phyloP scores from a whole-genome alignment of 2,888 invertebrate species.

The Ennomos quercinarius region DNA sequence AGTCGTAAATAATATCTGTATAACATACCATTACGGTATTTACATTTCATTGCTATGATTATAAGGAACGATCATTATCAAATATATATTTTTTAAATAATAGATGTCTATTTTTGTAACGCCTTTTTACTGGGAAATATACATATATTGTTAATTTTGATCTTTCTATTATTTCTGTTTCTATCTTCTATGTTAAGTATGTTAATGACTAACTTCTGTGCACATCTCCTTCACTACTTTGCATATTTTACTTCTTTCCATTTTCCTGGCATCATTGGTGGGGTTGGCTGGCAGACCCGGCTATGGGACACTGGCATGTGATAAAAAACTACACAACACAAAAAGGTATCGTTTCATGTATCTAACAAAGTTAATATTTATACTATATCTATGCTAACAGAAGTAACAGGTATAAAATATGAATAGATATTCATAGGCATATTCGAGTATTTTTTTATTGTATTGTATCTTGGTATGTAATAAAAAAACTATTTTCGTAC shows the following conservation, averaged over 20 bases:
- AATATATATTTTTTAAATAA: constrained; percentile 44
- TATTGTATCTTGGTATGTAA: too few species aligned
- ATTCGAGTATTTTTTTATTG: too few species aligned
- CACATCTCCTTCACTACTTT: not conserved
- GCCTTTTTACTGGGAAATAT: constrained; percentile 50
- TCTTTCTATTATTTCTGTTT: constrained; percentile 36
- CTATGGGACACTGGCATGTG: constrained; percentile 2
- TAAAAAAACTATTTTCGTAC: too few species aligned
- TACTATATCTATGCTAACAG: too few species aligned
- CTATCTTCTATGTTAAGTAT: not conserved
- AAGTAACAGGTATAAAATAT: too few species aligned
- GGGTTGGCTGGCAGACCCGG: constrained; percentile 10
- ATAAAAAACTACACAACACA: not conserved
- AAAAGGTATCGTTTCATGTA: constrained; percentile 1
- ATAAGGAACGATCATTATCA: constrained; percentile 37
- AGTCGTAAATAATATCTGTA: constrained; percentile 9
- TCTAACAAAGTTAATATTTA: too few species aligned
- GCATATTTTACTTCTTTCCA: constrained; percentile 2
- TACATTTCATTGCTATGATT: constrained; percentile 14
- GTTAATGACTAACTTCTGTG: not conserved
- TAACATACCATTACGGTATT: not conserved
- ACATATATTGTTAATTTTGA: constrained; percentile 43
- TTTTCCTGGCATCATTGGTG: constrained; percentile 15
- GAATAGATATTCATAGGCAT: too few species aligned
- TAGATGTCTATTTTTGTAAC: constrained; percentile 60